A percentile compares a stretch with the other conserved stretches of the same genome.
Conservation (phyloP, 2,797 vertebrate genomes). For the Molossus alvarezi region DNA sequence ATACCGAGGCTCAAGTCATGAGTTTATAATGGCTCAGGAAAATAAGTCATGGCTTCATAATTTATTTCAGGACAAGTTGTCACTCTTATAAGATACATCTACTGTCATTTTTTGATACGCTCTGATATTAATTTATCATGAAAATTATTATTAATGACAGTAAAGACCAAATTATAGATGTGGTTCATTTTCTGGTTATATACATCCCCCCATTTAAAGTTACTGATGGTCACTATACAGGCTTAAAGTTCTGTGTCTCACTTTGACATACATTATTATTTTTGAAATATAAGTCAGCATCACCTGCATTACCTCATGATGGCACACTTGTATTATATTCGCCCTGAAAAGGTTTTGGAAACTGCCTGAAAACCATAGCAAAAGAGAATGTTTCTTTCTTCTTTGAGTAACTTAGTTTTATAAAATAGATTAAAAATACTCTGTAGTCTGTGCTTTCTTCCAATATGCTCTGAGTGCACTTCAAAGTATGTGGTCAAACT, state of each 20-base stretch:
- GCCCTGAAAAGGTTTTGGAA: constrained; percentile 15
- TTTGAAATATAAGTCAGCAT: constrained; percentile 47
- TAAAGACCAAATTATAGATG: neutral
- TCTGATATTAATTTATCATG: neutral
- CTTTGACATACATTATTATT: neutral
- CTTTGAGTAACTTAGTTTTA: constrained; percentile 70
- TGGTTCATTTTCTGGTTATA: constrained; percentile 42
- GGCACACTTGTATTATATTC: constrained; percentile 72
- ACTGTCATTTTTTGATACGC: neutral
- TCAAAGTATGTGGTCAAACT: constrained; percentile 75
- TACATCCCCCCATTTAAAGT: neutral
- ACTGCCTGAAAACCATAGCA: neutral
- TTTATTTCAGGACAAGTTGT: neutral
- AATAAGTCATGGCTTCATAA: neutral
- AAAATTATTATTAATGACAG: neutral
- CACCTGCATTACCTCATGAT: constrained; percentile 64
- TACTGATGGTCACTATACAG: neutral
- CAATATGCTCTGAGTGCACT: constrained; percentile 43
- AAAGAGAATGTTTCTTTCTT: constrained; percentile 46
- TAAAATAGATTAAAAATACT: constrained; percentile 79
- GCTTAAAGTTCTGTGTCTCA: neutral
- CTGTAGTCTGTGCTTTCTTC: constrained; percentile 60
- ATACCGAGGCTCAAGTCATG: neutral
- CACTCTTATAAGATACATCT: neutral
- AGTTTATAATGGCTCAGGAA: neutral